Evolutionary conservation across 2,113 vertebrate genomes (phyloP), one percentile per base, ranked within the genome.

Genomic region (Sinocyclocheilus grahami): DNA sequence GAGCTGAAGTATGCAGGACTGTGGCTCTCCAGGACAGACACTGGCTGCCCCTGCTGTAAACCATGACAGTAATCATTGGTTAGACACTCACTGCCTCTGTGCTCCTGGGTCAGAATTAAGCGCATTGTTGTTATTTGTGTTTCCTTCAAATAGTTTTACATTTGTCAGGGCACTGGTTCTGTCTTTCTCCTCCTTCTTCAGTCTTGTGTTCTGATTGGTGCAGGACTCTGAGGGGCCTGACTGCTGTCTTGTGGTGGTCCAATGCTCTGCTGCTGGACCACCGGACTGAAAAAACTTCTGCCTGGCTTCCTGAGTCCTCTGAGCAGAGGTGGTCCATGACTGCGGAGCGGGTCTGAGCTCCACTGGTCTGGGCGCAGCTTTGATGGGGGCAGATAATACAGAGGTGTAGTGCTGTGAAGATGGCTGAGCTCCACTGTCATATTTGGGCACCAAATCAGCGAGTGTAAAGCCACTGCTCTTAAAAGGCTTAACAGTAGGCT

Each of bases 261-360:
- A 14, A 2, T 86, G 63, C 18, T 91, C 85, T 1, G 89, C 83
- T 0, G 89, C 42, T 0, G 87, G 37, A 0, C 20, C 39, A 0
- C 82, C 51, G 1, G 93, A 87, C 87, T 92, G 94, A 86, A 98
- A 96, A 90, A 99, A 98, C 53, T 74, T 95, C 89, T 96, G 95
- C 39, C 96, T 94, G 22, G 96, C 97, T 77, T 94, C 95, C 92
- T 97, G 97, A 0, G 95, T 97, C 92, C 92, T 96, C 83, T 95
- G 92, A 5, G 95, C 92, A 0, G 92, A 94, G 0, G 91, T n/a
- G 3, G 95, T 95, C 95, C 95, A 94, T 77, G 92, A 86, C 0
- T 91, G 90, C 11, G 88, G 3, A 0, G 92, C 42, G 0, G 89
- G 87, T 67, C 77, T 7, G 1, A 88, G 83, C 58, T 85, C 75